Evolutionary conservation across 2,797 vertebrate species (phyloP).

Genomic region (Silurus lanzhouensis): DNA sequence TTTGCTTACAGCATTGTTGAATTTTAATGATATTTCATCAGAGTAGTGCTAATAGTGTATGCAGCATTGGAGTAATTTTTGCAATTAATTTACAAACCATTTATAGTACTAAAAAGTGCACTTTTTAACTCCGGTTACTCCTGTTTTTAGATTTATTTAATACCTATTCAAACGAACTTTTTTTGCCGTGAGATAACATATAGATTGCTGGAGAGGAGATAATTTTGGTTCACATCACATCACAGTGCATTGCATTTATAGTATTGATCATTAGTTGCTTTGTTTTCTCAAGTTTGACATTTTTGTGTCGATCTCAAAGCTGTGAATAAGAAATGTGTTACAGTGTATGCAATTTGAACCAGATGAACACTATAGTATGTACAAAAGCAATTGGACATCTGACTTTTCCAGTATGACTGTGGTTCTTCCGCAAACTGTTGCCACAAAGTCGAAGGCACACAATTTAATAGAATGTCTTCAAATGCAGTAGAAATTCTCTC

Average conservation of each 20-base stretch:
- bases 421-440: no score
- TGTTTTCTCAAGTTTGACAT: not conserved
- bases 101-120: not conserved
- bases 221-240: not conserved
- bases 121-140: not conserved
- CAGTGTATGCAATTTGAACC: no score
- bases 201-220: not conserved
- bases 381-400: no score
- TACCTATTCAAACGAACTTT: no score
- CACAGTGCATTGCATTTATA: not conserved
- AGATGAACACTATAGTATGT: no score
- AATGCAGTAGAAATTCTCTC: no score
- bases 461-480: no score
- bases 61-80: not conserved
- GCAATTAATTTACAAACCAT: not conserved
- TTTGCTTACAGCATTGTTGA: not conserved
- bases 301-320: not conserved
- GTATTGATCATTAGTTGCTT: not conserved
- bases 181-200: not conserved
- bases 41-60: constrained; percentile 3
- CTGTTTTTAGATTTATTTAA: not conserved
- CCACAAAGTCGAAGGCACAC: no score
- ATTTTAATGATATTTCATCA: not conserved
- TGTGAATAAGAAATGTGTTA: not conserved
- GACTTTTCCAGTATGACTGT: no score